Conservation (phyloP, 2,888 invertebrate species). For the Crematogaster levior region DNA sequence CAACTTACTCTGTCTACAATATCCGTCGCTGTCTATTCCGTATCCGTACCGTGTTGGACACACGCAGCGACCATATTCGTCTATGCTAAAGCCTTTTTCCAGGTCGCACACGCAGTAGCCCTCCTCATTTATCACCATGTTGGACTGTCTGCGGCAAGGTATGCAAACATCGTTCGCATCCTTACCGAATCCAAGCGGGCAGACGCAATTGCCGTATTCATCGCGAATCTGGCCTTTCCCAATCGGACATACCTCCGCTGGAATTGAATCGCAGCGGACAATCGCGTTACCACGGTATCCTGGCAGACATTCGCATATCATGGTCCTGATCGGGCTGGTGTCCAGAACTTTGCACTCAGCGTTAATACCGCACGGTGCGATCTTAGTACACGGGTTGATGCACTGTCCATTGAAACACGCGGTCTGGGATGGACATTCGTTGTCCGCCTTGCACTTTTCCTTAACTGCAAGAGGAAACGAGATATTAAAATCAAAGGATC, state of each 20-base stretch:
- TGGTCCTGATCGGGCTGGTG: conserved; percentile 93
- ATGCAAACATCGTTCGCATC: conserved; percentile 92
- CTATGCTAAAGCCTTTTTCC: conserved; percentile 92
- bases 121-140: conserved; percentile 91
- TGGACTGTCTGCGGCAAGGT: conserved; percentile 90
- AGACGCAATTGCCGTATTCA: conserved; percentile 90
- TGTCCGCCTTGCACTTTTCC: conserved; percentile 90
- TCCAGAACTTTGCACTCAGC: conserved; percentile 93
- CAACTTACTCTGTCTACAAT: conserved; percentile 87
- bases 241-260: conserved; percentile 88
- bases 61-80: conserved; percentile 92
- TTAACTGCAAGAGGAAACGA: conserved; percentile 43
- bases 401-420: conserved; percentile 94
- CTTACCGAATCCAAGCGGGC: conserved; percentile 92
- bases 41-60: conserved; percentile 91
- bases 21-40: conserved; percentile 88
- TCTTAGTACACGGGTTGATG: conserved; percentile 93
- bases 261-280: conserved; percentile 91
- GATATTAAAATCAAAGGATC: neutral
- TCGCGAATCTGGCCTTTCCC: conserved; percentile 90
- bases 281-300: conserved; percentile 96
- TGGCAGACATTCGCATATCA: conserved; percentile 95
- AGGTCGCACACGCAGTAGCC: conserved; percentile 94
- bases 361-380: conserved; percentile 93
- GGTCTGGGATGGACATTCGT: conserved; percentile 93